Percentiles rank a stretch among this genome's conserved stretches.
Evolutionary conservation across 2,888 invertebrate genomes (phyloP).

Genomic region (Microctonus brassicae): DNA sequence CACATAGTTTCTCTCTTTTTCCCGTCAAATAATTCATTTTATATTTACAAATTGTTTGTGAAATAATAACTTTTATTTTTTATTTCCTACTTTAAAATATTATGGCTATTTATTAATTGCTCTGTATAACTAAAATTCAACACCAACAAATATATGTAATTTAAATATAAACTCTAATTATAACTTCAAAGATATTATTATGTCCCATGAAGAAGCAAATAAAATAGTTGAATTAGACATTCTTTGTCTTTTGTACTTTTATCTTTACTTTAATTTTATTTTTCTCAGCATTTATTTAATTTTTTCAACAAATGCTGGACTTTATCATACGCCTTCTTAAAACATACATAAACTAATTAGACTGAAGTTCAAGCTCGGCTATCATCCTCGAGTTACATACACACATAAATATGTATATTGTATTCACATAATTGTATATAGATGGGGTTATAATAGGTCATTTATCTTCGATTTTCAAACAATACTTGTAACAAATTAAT

Average conservation of each 20-base stretch:
- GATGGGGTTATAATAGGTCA: neutral
- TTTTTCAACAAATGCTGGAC: neutral
- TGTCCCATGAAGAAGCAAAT: no score
- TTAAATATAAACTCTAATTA: no score
- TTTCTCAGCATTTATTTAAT: neutral
- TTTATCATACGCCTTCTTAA: neutral
- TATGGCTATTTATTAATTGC: no score
- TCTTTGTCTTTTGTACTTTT: neutral
- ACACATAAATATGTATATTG: neutral
- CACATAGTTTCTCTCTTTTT: neutral
- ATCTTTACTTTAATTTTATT: neutral
- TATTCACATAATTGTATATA: neutral
- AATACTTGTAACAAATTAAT: neutral
- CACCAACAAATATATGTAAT: no score
- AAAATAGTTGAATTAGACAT: neutral
- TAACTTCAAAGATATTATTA: no score
- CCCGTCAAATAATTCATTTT: no score
- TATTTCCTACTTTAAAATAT: no score
- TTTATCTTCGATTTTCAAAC: neutral
- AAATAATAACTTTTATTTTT: no score
- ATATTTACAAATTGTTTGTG: no score
- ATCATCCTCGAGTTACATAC: neutral
- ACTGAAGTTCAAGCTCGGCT: neutral
- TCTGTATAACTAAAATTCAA: no score
- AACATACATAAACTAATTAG: constrained; percentile 9